Evolutionary conservation across 2,888 invertebrate species (phyloP).

Genomic region (Panopea generosa): DNA sequence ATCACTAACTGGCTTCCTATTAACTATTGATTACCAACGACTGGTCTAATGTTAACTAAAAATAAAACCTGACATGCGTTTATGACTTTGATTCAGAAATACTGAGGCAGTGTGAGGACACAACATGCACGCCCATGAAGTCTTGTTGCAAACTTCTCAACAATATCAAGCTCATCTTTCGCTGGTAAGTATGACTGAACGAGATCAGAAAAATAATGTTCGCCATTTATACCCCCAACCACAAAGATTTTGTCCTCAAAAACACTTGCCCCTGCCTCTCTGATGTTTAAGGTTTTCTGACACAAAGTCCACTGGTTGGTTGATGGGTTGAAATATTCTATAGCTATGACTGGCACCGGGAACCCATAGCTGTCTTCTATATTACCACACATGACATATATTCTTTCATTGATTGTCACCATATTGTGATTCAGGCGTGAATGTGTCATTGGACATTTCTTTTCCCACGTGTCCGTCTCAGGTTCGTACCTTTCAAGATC

Average conservation of each 20-base stretch:
- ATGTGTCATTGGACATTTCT: conserved; percentile 78
- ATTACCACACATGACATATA: conserved; percentile 83
- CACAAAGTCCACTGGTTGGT: conserved; percentile 82
- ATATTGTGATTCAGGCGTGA: conserved; percentile 82
- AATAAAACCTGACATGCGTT: too few relatives aligned
- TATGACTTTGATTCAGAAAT: conserved; percentile 56
- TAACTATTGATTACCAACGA: too few relatives aligned
- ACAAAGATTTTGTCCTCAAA: conserved; percentile 80
- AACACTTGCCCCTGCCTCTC: conserved; percentile 82
- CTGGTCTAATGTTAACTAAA: too few relatives aligned
- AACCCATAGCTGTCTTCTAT: conserved; percentile 83
- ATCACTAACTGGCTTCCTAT: too few relatives aligned
- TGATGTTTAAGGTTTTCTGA: conserved; percentile 78
- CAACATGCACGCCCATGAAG: conserved; percentile 83
- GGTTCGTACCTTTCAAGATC: conserved; percentile 80
- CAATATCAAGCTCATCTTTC: conserved; percentile 75
- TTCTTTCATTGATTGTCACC: conserved; percentile 72
- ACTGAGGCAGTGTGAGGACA: conserved; percentile 81
- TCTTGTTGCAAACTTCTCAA: conserved; percentile 80
- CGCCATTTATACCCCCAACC: conserved; percentile 84
- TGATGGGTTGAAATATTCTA: conserved; percentile 78
- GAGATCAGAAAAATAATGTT: conserved; percentile 82
- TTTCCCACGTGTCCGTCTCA: conserved; percentile 78
- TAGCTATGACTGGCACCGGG: conserved; percentile 81
- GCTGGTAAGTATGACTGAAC: conserved; percentile 79